Conservation (phyloP, 2,797 vertebrate species). For the Galaxias olidus region DNA sequence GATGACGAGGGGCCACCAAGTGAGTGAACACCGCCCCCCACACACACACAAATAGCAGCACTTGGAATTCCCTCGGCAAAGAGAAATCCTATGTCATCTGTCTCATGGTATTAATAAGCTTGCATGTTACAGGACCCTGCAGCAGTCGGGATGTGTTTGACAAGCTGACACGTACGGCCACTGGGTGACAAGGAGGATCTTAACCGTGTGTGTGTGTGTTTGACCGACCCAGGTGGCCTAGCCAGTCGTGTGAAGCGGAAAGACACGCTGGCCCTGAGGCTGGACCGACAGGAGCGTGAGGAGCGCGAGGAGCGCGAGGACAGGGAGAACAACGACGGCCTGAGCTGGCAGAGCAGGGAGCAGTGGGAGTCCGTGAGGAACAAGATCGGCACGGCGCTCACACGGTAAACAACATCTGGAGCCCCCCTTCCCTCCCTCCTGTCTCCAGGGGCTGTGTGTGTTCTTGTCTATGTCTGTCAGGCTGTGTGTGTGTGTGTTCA, state of each 20-base stretch:
- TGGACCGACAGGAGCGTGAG: conserved; percentile 73
- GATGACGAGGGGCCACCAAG: conserved; percentile 69
- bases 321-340: conserved; percentile 49
- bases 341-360: conserved; percentile 84
- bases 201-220: conserved; percentile 3
- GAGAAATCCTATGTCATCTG: no score
- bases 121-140: no score
- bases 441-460: background rate
- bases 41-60: background rate
- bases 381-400: conserved; percentile 86
- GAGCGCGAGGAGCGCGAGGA: conserved; percentile 57
- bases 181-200: background rate
- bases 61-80: no score
- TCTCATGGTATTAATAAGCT: no score
- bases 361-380: conserved; percentile 88
- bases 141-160: no score
- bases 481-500: background rate
- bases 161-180: no score
- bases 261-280: conserved; percentile 88
- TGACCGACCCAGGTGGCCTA: conserved; percentile 74
- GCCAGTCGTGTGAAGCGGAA: conserved; percentile 91
- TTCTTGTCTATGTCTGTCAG: background rate
- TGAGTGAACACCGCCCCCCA: conserved; percentile 50
- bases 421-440: background rate
- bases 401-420: conserved; percentile 72